A percentile compares a stretch with the other conserved stretches of the same genome.
These are phyloP conservation scores for Penelope pileata DNA, from an alignment of 2,113 vertebrate species.

Conservation along the genomic window DNA sequence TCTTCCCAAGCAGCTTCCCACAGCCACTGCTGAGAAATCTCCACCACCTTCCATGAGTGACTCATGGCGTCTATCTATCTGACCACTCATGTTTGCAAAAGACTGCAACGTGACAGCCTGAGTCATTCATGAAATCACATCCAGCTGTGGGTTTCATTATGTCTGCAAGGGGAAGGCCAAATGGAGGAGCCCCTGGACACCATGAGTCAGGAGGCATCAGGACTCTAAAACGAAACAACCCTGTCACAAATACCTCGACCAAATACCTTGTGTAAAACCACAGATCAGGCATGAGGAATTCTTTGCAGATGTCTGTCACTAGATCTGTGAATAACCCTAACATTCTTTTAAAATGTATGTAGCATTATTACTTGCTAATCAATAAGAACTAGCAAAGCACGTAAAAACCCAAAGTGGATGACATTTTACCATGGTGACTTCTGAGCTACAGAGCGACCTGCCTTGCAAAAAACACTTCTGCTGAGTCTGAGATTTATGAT, in stretches of 20 bases:
- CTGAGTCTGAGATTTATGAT: background rate
- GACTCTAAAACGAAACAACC: background rate
- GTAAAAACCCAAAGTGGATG: background rate
- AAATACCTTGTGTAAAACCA: background rate
- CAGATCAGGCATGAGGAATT: background rate
- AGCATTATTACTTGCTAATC: slow-evolving; percentile 20
- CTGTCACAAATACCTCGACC: background rate
- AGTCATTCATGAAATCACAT: background rate
- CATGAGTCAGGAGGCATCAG: background rate
- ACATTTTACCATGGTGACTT: background rate
- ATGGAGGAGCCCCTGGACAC: background rate
- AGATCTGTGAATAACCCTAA: background rate
- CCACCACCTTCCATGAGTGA: background rate
- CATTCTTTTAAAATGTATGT: background rate
- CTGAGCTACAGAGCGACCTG: slow-evolving; percentile 11
- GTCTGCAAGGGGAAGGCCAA: background rate
- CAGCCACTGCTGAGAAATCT: background rate
- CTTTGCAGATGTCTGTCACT: background rate
- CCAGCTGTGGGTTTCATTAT: background rate
- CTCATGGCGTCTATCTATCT: background rate
- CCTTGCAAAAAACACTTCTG: background rate
- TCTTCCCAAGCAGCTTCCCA: background rate
- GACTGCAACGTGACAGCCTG: background rate
- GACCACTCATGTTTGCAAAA: background rate
- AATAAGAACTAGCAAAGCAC: slow-evolving; percentile 1